Evolutionary conservation across 2,113 vertebrate species (phyloP).

Genomic region (Arizona elegans): DNA sequence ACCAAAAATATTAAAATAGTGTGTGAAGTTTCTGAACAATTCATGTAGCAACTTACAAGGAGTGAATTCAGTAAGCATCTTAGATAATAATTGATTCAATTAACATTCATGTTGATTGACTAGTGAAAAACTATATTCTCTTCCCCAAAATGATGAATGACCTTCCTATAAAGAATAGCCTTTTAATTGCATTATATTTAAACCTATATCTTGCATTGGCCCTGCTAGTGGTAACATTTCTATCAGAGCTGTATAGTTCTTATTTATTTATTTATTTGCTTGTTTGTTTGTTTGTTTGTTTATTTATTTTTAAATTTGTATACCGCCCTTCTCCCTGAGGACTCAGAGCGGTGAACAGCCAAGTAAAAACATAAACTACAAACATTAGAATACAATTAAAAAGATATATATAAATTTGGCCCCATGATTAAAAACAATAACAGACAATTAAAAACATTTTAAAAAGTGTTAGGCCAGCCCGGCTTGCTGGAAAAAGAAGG

Average conservation of each 20-base stretch:
- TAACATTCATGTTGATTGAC: neutral
- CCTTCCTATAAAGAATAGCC: neutral
- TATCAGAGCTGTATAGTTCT: neutral
- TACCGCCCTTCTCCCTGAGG: too few species aligned
- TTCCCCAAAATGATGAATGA: neutral
- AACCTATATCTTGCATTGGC: neutral
- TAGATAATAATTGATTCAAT: neutral
- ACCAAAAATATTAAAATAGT: neutral
- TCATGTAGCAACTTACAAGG: neutral
- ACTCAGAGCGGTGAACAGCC: too few species aligned
- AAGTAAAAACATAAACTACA: too few species aligned
- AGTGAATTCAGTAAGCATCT: neutral
- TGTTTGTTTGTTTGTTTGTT: too few species aligned
- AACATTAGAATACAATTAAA: too few species aligned
- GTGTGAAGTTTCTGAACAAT: neutral
- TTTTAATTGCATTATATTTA: neutral
- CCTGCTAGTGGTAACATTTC: neutral
- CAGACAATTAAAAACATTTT: too few species aligned
- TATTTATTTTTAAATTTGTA: too few species aligned
- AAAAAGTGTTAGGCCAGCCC: too few species aligned
- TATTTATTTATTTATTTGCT: too few species aligned
- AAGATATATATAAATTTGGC: too few species aligned
- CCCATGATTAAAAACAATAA: too few species aligned
- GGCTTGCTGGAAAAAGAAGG: too few species aligned
- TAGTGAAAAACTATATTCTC: neutral